Evolutionary conservation across 2,113 vertebrate genomes (phyloP), one percentile per base, ranked within the genome.

Genomic region (Percopsis transmontana): DNA sequence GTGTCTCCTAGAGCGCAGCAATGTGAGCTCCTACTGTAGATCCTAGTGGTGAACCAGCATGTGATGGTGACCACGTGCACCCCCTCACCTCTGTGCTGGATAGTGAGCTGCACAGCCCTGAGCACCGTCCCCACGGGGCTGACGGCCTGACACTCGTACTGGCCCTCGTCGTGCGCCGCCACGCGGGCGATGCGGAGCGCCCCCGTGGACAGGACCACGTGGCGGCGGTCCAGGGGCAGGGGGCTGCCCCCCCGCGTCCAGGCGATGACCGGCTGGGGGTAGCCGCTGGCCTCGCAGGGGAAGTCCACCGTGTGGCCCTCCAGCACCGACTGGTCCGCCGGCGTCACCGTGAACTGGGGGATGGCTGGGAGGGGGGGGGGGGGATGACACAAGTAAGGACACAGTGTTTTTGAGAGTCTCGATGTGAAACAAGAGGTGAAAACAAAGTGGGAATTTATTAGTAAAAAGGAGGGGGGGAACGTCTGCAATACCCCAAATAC

Each of bases 71-170:
- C 45, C 50, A 9, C 47, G n/a, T 18, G 15, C 16, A n/a, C 8
- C 15, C 23, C 27, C 85, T 73, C 90, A 98, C 97, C 95, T 95
- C 95, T 92, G 58, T 95, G 95, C 72, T 96, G 95, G 38, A 99
- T 92, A 0, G 82, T 93, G 72, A 99, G 89, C 66, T 96, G 95
- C 1, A 94, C 94, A 0, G 93, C 66, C 0, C 90, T 76, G 53
- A 80, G 89, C 42, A 94, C 94, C 0, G 95, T 95, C 27, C 97
- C 97, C 0, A 99, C 94, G 7, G 96, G 93, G 84, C 93, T 99
- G 77, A 98, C 93, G 0, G 96, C 97, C 84, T 99, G 97, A 80
- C 97, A 99, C 86, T 99, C 96, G 0, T 98, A 99, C 84, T 98
- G 96, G 47, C 96, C 96, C 84, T 98, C 96, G 55, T 99, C 97